A percentile compares a stretch with the other conserved stretches of the same genome.
Conservation (phyloP, 2,113 vertebrate species). For the Mustela nigripes region DNA sequence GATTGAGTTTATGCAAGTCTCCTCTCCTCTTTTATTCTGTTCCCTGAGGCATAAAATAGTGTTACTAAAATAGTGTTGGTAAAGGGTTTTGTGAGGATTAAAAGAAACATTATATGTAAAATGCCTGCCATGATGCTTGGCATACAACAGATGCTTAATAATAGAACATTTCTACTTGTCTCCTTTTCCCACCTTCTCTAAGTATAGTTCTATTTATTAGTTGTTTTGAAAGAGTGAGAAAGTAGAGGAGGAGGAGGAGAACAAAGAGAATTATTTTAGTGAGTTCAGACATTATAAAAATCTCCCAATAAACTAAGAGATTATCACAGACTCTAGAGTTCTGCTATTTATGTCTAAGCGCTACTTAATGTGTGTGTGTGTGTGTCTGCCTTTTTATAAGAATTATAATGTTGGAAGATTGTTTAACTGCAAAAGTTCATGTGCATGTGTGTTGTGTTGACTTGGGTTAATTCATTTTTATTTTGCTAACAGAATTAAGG, state of each 20-base stretch:
- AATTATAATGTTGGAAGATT: background rate
- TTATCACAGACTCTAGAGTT: conserved; percentile 37
- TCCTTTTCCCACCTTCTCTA: background rate
- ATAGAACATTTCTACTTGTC: background rate
- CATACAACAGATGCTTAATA: conserved; percentile 9
- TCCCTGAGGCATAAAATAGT: background rate
- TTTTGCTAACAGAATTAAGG: conserved; percentile 36
- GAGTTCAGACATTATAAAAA: conserved; percentile 66
- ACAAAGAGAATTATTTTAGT: conserved; percentile 64
- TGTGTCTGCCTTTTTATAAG: background rate
- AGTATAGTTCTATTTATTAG: conserved; percentile 11
- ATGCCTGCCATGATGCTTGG: background rate
- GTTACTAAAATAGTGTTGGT: conserved; percentile 31
- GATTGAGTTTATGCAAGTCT: background rate
- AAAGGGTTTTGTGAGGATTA: conserved; percentile 15
- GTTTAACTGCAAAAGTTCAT: conserved; percentile 6
- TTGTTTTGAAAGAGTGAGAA: conserved; percentile 58
- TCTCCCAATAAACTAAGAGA: conserved; percentile 60
- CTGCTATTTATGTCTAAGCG: background rate
- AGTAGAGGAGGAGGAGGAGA: conserved; percentile 33
- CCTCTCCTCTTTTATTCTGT: background rate
- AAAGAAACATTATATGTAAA: conserved; percentile 46
- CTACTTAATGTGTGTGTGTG: background rate
- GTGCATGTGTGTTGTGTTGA: background rate
- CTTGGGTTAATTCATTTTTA: background rate